Conservation (phyloP, 2,888 invertebrate species). For the Alloscopus bannaensis region DNA sequence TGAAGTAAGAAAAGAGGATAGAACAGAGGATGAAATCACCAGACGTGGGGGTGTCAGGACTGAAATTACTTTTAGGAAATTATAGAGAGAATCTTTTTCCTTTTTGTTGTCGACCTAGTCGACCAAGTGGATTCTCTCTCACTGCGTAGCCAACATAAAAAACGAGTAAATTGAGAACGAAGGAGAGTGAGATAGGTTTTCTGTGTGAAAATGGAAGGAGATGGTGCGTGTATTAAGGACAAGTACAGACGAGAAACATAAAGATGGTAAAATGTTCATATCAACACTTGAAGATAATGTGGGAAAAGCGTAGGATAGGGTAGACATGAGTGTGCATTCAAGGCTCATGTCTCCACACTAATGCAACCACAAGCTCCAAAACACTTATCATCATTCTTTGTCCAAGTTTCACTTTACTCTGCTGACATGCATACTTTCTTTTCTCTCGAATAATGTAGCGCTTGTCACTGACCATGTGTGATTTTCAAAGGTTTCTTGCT, state of each 20-base stretch:
- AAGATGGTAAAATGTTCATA: no score
- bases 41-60: constrained; percentile 64
- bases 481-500: constrained; percentile 46
- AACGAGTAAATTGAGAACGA: no score
- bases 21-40: constrained; percentile 58
- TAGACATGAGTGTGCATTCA: neutral
- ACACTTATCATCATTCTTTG: constrained; percentile 63
- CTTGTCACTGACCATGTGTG: constrained; percentile 62
- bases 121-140: constrained; percentile 29
- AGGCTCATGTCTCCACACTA: constrained; percentile 44
- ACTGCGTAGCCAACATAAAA: no score
- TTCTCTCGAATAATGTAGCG: constrained; percentile 35
- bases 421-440: constrained; percentile 55
- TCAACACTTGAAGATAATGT: no score
- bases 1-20: constrained; percentile 47
- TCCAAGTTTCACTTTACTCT: constrained; percentile 44
- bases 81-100: constrained; percentile 60
- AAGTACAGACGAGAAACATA: neutral
- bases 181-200: no score
- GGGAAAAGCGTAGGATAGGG: constrained; percentile 11
- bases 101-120: constrained; percentile 15
- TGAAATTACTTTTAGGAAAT: constrained; percentile 65
- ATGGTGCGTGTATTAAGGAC: neutral
- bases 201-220: no score
- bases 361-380: constrained; percentile 59